These are phyloP conservation scores for Hypotaenidia philippensis DNA, from an alignment of 2,797 vertebrate species.

Conservation along the genomic window DNA sequence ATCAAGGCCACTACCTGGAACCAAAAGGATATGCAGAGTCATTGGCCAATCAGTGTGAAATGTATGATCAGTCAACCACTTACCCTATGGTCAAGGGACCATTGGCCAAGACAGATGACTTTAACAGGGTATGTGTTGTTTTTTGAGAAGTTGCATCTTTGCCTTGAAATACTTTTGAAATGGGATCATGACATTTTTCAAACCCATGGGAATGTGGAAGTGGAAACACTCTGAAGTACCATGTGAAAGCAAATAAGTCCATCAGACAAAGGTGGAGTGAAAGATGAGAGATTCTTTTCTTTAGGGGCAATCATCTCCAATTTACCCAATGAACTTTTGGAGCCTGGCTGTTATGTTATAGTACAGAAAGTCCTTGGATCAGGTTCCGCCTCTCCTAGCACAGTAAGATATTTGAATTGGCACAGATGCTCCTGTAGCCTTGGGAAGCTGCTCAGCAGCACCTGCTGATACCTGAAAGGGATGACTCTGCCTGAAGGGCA, in stretches of 20 bases:
- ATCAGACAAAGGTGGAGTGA: background rate
- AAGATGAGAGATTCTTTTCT: background rate
- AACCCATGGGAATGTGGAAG: background rate
- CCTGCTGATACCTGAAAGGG: background rate
- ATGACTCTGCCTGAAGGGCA: background rate
- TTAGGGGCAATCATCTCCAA: background rate
- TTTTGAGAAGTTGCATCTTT: background rate
- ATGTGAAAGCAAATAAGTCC: background rate
- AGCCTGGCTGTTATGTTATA: background rate
- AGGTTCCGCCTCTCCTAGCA: background rate
- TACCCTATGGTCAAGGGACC: background rate
- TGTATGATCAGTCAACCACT: background rate
- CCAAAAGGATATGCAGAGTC: background rate
- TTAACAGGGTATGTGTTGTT: background rate
- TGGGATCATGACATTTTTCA: background rate
- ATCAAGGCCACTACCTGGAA: background rate
- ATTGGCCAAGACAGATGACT: background rate
- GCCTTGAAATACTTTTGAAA: background rate
- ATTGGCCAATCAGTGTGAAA: background rate
- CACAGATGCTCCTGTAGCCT: background rate
- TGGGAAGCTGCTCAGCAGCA: conserved; percentile 20
- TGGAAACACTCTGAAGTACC: background rate
- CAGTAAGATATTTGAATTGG: background rate
- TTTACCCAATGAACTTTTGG: background rate
- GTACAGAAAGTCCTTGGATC: background rate